These are phyloP conservation scores for Eudiplozoon nipponicum DNA, from an alignment of 2,888 invertebrate genomes.

Conservation along the genomic window DNA sequence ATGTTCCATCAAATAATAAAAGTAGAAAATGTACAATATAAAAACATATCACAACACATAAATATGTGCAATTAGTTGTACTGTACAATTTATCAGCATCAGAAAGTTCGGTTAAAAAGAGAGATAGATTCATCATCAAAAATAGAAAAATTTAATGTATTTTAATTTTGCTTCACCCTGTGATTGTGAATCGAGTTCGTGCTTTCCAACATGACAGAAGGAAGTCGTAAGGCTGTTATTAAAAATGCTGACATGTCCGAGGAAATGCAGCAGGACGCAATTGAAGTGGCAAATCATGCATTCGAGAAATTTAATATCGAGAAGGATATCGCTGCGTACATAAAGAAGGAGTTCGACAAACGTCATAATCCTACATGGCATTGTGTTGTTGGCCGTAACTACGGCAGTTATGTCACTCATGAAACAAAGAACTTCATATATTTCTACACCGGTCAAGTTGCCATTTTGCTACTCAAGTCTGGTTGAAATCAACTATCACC, in stretches of 20 bases:
- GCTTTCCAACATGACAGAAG: slow-evolving; percentile 12
- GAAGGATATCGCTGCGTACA: slow-evolving; percentile 94
- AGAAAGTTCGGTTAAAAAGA: too few species aligned
- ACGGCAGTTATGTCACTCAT: slow-evolving; percentile 40
- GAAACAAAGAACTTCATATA: slow-evolving; percentile 95
- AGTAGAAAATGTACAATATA: too few species aligned
- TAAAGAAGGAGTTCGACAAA: slow-evolving; percentile 97
- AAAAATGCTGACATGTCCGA: slow-evolving; percentile 98
- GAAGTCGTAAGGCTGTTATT: slow-evolving; percentile 78
- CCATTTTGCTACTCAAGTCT: slow-evolving; percentile 81
- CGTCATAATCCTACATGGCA: slow-evolving; percentile 99
- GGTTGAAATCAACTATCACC: slow-evolving; percentile 35
- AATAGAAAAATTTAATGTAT: too few species aligned
- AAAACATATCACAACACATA: too few species aligned
- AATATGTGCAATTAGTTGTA: too few species aligned
- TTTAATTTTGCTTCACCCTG: too few species aligned
- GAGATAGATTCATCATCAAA: too few species aligned
- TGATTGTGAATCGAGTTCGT: too few species aligned
- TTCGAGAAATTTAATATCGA: slow-evolving; percentile 90
- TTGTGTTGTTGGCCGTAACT: slow-evolving; percentile 89
- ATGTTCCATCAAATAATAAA: too few species aligned
- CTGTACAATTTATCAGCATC: too few species aligned
- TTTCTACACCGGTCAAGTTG: slow-evolving; percentile 86
- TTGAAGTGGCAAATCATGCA: slow-evolving; percentile 80
- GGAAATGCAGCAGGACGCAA: slow-evolving; percentile 95